Base-by-base conservation (phyloP, 2,113 vertebrate species). In the Himantopus leucocephalus region DNA sequence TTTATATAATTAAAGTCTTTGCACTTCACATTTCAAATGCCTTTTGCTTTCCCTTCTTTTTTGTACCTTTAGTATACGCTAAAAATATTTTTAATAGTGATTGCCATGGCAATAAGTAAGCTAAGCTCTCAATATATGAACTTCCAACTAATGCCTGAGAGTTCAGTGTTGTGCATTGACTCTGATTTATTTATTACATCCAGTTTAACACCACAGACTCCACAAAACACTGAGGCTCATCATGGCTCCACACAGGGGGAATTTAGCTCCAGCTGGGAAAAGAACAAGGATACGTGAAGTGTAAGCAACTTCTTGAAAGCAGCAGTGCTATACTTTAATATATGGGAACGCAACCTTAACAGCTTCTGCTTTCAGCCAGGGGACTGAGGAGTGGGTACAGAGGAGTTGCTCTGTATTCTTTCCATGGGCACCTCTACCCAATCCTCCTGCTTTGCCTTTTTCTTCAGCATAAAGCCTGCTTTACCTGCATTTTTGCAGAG, bases 91-190 rank as follows among this genome's bases (percentile, higher is more conserved):
- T 83, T 93, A 93, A 93, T 94, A 96, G 85, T 95, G 95, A 95
- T 96, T 96, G 78, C 95, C 95, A 96, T 95, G 90, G 96, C 94
- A 97, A 95, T 97, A 88, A 94, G 90, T 60, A 95, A 92, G 93
- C 71, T 87, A 67, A 95, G 71, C 58, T 92, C 84, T 93, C 94
- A 90, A 53, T 93, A 90, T 88, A 32, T 88, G 74, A 96, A 45
- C 92, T 93, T 56, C 34, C 62, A 91, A 6, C 75, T 80, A 66
- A 39, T 1, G 7, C 76, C 34, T 17, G 68, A 43, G 47, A 27
- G 30, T 35, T 95, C 76, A 23, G 27, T 8, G 35, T n/a, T 50
- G 9, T 45, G 62, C 79, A 62, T 52, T 60, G 87, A 48, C 62
- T 96, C 88, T 0, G 1, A 37, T 77, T 34, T 92, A 71, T 77